These are phyloP conservation scores for Gymnocheta viridis DNA, from an alignment of 2,888 invertebrate genomes.

Conservation along the genomic window DNA sequence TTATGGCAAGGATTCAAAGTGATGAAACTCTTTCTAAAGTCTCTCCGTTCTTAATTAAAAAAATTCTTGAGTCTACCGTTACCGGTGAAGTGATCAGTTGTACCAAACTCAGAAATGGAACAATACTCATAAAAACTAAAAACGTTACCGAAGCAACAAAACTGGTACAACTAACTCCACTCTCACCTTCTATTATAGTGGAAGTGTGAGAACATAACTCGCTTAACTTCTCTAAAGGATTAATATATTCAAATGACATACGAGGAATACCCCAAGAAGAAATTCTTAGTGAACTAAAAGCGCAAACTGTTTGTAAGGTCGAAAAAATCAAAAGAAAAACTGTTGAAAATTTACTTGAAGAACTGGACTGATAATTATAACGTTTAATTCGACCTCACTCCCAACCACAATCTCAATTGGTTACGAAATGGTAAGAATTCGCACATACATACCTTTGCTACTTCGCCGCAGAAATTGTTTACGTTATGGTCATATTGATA, in stretches of 20 bases:
- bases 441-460: slow-evolving; percentile 22
- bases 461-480: slow-evolving; percentile 13
- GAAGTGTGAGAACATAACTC: slow-evolving; percentile 3
- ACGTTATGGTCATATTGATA: slow-evolving; percentile 14
- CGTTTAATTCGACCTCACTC: no score
- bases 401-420: neutral
- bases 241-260: slow-evolving; percentile 15
- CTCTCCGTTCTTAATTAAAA: no score
- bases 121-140: no score
- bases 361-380: no score
- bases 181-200: neutral
- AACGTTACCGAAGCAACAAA: no score
- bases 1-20: no score
- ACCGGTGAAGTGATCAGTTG: no score
- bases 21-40: no score
- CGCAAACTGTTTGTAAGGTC: slow-evolving; percentile 6
- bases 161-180: no score
- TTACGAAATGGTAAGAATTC: slow-evolving; percentile 16
- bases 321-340: slow-evolving; percentile 13
- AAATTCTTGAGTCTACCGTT: no score
- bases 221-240: slow-evolving; percentile 10
- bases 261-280: slow-evolving; percentile 18
- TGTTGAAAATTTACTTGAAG: no score
- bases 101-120: no score
- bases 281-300: slow-evolving; percentile 4